A percentile compares a stretch with the other conserved stretches of the same genome.
These are phyloP conservation scores for Prinia subflava DNA, from an alignment of 2,113 vertebrate genomes.

Conservation along the genomic window DNA sequence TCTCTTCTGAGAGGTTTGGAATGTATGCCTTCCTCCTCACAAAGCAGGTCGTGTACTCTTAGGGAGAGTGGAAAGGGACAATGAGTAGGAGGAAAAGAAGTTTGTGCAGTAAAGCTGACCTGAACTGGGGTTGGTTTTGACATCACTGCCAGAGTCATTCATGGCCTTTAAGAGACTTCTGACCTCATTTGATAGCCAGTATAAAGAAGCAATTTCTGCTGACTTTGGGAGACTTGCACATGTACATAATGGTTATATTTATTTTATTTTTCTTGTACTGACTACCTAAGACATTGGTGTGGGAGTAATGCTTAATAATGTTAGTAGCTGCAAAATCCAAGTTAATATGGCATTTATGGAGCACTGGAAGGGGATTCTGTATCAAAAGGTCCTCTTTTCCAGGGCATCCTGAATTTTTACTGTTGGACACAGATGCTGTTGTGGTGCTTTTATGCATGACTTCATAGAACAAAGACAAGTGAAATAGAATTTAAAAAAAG, in stretches of 20 bases:
- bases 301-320: not conserved
- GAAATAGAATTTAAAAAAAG: not conserved
- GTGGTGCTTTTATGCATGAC: not conserved
- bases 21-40: not conserved
- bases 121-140: not conserved
- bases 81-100: not conserved
- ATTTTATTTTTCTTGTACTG: not conserved
- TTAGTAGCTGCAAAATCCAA: not conserved
- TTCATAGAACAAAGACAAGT: not conserved
- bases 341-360: not conserved
- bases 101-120: not conserved
- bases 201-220: not conserved
- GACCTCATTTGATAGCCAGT: not conserved
- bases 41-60: not conserved
- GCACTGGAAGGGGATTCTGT: not conserved
- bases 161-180: not conserved
- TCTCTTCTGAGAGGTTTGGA: not conserved
- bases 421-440: not conserved
- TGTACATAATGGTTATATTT: not conserved
- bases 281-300: not conserved
- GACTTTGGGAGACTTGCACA: not conserved
- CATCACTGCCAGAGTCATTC: not conserved
- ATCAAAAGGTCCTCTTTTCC: not conserved
- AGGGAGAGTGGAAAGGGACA: not conserved
- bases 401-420: not conserved